Evolutionary conservation across 2,113 vertebrate species (phyloP).

Genomic region (Orycteropus afer): DNA sequence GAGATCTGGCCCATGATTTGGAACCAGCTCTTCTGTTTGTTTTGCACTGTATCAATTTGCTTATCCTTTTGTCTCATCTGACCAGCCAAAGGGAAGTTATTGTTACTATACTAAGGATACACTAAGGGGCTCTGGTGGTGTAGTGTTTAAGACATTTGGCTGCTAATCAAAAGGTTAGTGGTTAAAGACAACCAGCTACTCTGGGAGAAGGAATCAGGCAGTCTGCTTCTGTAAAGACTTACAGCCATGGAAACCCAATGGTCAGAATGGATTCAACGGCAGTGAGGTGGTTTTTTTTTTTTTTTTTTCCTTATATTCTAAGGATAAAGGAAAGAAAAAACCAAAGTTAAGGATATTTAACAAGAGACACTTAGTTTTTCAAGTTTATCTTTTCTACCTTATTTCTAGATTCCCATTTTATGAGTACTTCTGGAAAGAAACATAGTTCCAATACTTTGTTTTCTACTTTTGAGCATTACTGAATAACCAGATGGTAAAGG

Average conservation of each 20-base stretch:
- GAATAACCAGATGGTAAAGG: conserved; percentile 37
- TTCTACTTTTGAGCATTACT: conserved; percentile 36
- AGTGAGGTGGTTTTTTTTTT: too few species aligned
- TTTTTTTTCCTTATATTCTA: neutral
- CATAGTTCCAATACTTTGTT: conserved; percentile 7
- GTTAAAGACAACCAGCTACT: too few species aligned
- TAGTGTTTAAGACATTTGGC: too few species aligned
- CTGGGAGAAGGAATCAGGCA: too few species aligned
- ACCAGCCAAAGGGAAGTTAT: conserved; percentile 38
- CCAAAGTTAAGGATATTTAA: neutral
- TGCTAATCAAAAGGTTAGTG: too few species aligned
- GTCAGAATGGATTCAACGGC: too few species aligned
- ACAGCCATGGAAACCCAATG: too few species aligned
- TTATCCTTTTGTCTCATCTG: neutral
- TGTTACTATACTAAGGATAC: neutral
- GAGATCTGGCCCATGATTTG: neutral
- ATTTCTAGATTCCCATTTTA: neutral
- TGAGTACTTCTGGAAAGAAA: conserved; percentile 1
- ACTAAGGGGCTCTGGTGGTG: too few species aligned
- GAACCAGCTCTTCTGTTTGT: neutral
- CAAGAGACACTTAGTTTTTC: neutral
- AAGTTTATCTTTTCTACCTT: neutral
- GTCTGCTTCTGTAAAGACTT: too few species aligned
- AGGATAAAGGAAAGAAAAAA: conserved; percentile 31
- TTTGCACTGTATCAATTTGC: neutral